Evolutionary conservation across 2,113 vertebrate species (phyloP).

Genomic region (Aptenodytes patagonicus): DNA sequence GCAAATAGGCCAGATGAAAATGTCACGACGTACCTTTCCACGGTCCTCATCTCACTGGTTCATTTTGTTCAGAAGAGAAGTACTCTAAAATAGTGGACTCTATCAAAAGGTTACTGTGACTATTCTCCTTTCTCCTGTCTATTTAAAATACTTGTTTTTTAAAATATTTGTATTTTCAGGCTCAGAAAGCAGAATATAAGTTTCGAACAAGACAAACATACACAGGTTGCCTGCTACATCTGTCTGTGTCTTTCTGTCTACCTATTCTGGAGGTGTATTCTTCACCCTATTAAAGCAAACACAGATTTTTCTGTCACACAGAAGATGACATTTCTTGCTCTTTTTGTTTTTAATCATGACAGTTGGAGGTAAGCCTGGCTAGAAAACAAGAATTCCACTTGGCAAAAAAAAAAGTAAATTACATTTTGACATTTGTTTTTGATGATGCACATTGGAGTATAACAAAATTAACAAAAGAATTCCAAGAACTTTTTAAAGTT

Average conservation of each 20-base stretch:
- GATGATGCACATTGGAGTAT: background rate
- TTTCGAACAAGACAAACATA: background rate
- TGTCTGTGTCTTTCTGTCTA: background rate
- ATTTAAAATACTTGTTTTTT: background rate
- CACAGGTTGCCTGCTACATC: background rate
- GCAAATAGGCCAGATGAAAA: background rate
- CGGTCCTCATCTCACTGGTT: background rate
- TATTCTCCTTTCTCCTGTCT: background rate
- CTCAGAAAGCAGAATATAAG: background rate
- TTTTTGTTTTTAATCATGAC: background rate
- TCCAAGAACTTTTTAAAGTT: background rate
- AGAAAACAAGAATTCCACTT: background rate
- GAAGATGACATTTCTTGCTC: background rate
- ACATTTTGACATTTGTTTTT: background rate
- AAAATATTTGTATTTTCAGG: background rate
- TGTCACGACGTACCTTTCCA: background rate
- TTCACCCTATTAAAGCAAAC: background rate
- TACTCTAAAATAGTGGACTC: background rate
- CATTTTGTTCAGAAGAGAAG: background rate
- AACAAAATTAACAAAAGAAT: background rate
- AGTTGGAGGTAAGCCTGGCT: background rate
- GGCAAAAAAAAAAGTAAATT: background rate
- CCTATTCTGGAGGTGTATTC: background rate
- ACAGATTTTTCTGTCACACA: background rate
- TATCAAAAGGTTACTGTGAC: background rate